Base-by-base conservation (phyloP, 2,888 invertebrate species). In the Parochlus steinenii region DNA sequence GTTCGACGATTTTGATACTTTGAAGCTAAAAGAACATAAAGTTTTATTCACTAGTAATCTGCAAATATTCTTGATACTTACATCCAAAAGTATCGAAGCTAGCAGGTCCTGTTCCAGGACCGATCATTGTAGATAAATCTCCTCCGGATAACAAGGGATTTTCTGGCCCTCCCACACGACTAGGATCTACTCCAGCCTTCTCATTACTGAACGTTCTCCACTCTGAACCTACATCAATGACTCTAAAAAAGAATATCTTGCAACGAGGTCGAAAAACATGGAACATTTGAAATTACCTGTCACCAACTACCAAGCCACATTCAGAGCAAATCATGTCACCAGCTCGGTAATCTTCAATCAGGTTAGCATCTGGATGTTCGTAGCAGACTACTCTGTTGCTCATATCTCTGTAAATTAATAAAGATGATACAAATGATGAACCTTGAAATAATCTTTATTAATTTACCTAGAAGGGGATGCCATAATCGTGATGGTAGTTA, bases 181-280 rank as follows among this genome's bases (percentile, higher is more conserved):
- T 93, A 4, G 97, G 95, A 61, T 99, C 98, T 0, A 86, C 87
- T 6, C 89, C 85, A 35, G 81, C 78, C 52, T 93, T 95, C 54
- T 99, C 98, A 56, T 97, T 98, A 52, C 92, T 93, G 61, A 99
- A 99, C 40, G 97, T 98, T 55, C 98, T 72, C 98, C 98, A 99
- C 61, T 99, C 98, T 4, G 97, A 95, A 22, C 98, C 95, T n/a
- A 99, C 98, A 62, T 99, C 98, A 44, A 99, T 93, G 2, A 98
- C 92, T 54, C 95, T 90, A 56, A 11, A 46, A 39, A 51, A 53
- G 25, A 25, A 24, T 34, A 22, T 31, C 33, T 31, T 33, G 20
- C 12, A 30, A 40, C 33, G 18, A 19, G 12, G 19, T 17, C 16
- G 12, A 18, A 19, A 30, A 23, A 33, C 8, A 19, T 27, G 5